A percentile compares a stretch with the other conserved stretches of the same genome.
phyloP scores from a whole-genome alignment of 2,113 vertebrate genomes.

The Dromas ardeola region DNA sequence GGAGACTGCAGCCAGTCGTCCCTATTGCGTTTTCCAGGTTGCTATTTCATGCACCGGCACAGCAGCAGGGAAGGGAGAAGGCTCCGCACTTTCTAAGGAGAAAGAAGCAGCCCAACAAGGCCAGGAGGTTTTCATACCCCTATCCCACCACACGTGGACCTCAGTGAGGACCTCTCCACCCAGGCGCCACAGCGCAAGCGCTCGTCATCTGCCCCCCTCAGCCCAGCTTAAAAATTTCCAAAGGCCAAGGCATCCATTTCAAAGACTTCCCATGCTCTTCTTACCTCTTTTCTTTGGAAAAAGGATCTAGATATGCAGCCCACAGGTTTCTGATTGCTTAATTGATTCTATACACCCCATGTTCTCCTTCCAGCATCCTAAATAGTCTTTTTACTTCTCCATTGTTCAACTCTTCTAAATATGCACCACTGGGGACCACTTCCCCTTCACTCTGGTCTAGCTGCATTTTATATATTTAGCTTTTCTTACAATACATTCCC shows the following conservation, averaged over 20 bases:
- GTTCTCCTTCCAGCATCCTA: neutral
- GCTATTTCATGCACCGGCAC: neutral
- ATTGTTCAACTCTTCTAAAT: slow-evolving; percentile 17
- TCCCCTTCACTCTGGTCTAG: slow-evolving; percentile 1
- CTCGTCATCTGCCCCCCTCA: neutral
- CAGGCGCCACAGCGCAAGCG: fast-evolving
- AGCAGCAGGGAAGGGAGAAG: neutral
- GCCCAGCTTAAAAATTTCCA: neutral
- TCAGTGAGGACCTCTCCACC: neutral
- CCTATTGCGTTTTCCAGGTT: slow-evolving; percentile 39
- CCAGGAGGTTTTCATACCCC: neutral
- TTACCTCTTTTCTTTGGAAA: neutral
- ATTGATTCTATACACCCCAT: neutral
- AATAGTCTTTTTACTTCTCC: neutral
- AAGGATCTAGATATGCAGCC: neutral
- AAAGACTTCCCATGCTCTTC: neutral
- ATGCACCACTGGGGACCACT: neutral
- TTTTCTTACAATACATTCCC: slow-evolving; percentile 34
- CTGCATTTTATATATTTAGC: slow-evolving; percentile 23
- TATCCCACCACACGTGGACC: neutral
- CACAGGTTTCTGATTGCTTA: neutral
- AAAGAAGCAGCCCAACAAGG: neutral
- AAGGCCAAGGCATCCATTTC: neutral
- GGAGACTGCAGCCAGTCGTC: slow-evolving; percentile 43
- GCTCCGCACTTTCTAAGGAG: neutral